Evolutionary conservation across 2,113 vertebrate species (phyloP).

Genomic region (Otolemur garnettii): DNA sequence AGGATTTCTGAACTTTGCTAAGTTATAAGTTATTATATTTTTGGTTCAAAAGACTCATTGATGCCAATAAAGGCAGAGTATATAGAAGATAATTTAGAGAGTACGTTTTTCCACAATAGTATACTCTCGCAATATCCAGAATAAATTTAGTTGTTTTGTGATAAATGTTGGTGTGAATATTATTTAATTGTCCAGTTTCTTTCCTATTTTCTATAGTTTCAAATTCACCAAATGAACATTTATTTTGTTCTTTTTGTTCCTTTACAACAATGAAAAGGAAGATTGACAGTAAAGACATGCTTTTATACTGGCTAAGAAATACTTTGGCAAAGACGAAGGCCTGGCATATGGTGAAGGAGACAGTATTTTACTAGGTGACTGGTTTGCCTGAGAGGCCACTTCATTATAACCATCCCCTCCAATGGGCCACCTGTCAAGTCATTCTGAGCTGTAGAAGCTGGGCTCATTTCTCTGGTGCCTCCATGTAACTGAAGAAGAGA

Average conservation of each 20-base stretch:
- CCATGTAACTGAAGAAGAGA: background rate
- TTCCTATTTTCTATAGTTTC: slow-evolving; percentile 41
- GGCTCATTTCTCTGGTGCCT: background rate
- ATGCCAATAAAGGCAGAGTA: slow-evolving; percentile 38
- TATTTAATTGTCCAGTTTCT: slow-evolving; percentile 18
- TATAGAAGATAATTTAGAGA: background rate
- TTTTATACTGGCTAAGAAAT: background rate
- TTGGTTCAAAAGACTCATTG: background rate
- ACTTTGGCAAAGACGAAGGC: slow-evolving; percentile 10
- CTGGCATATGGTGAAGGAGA: background rate
- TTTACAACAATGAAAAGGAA: background rate
- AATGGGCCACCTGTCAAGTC: background rate
- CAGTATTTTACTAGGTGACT: background rate
- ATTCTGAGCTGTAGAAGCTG: background rate
- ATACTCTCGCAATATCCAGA: slow-evolving; percentile 3
- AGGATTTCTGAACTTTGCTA: slow-evolving; percentile 34
- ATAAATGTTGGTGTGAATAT: slow-evolving; percentile 30
- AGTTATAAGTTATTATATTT: slow-evolving; percentile 30
- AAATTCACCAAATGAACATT: slow-evolving; percentile 1
- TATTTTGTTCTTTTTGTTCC: background rate
- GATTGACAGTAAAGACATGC: background rate
- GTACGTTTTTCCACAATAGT: background rate
- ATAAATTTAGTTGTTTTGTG: background rate
- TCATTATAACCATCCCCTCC: background rate
- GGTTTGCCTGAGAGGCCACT: background rate